Base-by-base conservation (phyloP, 2,113 vertebrate genomes). In the Rafetus swinhoei region DNA sequence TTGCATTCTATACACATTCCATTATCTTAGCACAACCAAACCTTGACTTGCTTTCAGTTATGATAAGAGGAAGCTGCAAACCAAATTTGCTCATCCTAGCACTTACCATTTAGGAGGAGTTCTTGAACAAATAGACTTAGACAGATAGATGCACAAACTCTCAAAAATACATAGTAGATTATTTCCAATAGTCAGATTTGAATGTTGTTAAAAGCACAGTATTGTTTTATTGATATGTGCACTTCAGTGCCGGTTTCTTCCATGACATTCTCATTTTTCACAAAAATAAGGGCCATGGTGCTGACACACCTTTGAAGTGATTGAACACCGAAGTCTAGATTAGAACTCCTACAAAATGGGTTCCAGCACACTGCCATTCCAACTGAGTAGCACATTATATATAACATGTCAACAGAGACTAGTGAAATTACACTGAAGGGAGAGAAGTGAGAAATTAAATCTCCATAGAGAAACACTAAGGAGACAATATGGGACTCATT, bases 191-290 rank as follows among this genome's bases (percentile, higher is more conserved):
- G 27, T 80, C 21, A 91, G 22, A 19, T 91, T 90, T 86, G 84
- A 92, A 95, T 92, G 2, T 87, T 92, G 1, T 87, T 88, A 95
- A 85, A 92, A 92, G 29, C 74, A 21, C 14, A 90, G 92, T 87
- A 45, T 65, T 69, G 32, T n/a, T 69, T 69, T 84, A 88, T n/a
- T 25, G 82, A 29, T 27, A 72, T 77, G 10, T 4, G 87, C 18
- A 90, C 45, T 85, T 90, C 25, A 79, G 82, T 94, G 82, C 6
- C 57, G 16, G 60, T n/a, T 82, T 84, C 92, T 93, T 13, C 83
- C 53, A 87, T 25, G 29, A 90, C 45, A 65, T 14, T 10, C 82
- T 29, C 35, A 90, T 81, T 88, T 88, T 91, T 74, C 12, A 91
- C 53, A 89, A 92, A 55, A 92, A 45, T 2, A 7, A 92, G 84